Percentiles rank a stretch among this genome's conserved stretches.
Evolutionary conservation across 2,888 invertebrate genomes (phyloP).

Genomic region (Lasioglossum villosulum): DNA sequence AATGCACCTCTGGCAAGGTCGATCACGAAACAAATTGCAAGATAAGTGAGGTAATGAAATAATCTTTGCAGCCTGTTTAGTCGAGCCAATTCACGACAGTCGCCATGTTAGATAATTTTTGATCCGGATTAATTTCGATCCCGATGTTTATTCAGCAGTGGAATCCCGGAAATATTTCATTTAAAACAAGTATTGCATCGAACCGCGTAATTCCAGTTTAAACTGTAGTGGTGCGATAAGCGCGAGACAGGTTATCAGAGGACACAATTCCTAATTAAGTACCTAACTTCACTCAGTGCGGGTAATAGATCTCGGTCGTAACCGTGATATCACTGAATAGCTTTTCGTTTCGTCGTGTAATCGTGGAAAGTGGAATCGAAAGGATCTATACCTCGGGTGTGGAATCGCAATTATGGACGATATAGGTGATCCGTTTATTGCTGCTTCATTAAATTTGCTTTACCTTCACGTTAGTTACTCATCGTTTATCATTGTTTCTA

Average conservation of each 20-base stretch:
- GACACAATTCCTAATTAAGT: conserved; percentile 51
- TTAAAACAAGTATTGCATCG: conserved; percentile 28
- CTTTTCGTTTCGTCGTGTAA: conserved; percentile 59
- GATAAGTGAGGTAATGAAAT: neutral
- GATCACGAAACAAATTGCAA: too few species aligned
- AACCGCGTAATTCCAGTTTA: conserved; percentile 19
- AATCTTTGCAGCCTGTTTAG: neutral
- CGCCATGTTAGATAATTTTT: neutral
- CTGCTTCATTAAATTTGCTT: conserved; percentile 23
- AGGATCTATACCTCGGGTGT: conserved; percentile 55
- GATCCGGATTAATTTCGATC: neutral
- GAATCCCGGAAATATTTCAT: conserved; percentile 8
- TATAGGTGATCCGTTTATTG: conserved; percentile 15
- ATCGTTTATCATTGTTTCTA: conserved; percentile 4
- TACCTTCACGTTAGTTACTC: conserved; percentile 5
- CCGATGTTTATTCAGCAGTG: neutral
- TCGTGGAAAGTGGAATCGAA: conserved; percentile 57
- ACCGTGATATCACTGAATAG: conserved; percentile 52
- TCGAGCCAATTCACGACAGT: neutral
- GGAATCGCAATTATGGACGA: conserved; percentile 36
- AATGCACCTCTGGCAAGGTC: too few species aligned
- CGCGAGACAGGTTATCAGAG: conserved; percentile 35
- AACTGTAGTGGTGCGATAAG: conserved; percentile 17
- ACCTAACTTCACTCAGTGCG: conserved; percentile 41
- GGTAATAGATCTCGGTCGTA: conserved; percentile 50